Evolutionary conservation across 1,140 invertebrate genomes (phyloP).

Genomic region (Euwallacea fornicatus): DNA sequence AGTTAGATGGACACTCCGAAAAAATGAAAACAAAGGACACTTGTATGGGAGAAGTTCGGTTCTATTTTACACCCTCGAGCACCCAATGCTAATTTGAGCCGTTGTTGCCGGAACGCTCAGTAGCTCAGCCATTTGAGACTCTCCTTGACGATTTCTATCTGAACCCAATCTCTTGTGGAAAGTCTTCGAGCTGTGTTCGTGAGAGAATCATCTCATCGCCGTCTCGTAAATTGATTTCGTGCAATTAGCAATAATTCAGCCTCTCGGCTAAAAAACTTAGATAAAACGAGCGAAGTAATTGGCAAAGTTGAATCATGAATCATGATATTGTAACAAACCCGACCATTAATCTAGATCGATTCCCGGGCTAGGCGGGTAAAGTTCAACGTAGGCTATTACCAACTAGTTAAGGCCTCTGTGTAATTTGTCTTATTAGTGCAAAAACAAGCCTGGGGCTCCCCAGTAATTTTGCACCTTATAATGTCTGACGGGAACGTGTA

Average conservation of each 20-base stretch:
- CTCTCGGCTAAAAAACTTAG: background rate
- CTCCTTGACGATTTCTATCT: too few species aligned
- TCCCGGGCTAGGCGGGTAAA: constrained; percentile 13
- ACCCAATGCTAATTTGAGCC: too few species aligned
- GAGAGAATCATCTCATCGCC: too few species aligned
- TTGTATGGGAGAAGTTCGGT: too few species aligned
- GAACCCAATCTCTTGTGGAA: too few species aligned
- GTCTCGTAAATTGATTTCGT: too few species aligned
- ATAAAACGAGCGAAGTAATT: constrained; percentile 20
- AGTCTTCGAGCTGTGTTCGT: too few species aligned
- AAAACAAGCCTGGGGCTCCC: constrained; percentile 6
- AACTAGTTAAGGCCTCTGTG: constrained; percentile 25
- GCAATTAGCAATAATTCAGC: constrained; percentile 10
- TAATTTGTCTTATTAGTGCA: constrained; percentile 31
- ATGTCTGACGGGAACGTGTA: background rate
- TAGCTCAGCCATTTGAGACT: too few species aligned
- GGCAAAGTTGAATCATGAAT: constrained; percentile 25
- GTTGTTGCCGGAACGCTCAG: too few species aligned
- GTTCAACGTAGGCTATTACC: constrained; percentile 27
- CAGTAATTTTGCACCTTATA: constrained; percentile 19
- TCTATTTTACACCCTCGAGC: too few species aligned
- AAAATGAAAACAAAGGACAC: too few species aligned
- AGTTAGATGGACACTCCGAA: too few species aligned
- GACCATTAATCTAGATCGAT: constrained; percentile 26
- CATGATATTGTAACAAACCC: constrained; percentile 25